Evolutionary conservation across 2,797 vertebrate species (phyloP).

Genomic region (Coreius guichenoti): DNA sequence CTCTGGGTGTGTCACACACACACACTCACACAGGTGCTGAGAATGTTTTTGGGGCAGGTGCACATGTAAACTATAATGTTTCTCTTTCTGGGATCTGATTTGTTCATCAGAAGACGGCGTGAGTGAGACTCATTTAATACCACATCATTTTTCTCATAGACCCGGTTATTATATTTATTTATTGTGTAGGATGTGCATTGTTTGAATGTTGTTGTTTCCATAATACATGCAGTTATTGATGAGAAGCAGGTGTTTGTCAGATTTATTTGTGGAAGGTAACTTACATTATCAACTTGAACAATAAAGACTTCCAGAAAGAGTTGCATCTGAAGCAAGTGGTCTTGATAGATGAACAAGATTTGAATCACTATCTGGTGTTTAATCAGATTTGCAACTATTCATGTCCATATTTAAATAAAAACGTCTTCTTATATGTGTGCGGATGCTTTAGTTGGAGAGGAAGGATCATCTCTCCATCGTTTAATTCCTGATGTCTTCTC

Average conservation of each 20-base stretch:
- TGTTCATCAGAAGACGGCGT: background rate
- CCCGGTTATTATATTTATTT: background rate
- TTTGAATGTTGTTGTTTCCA: background rate
- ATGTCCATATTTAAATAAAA: background rate
- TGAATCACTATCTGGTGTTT: background rate
- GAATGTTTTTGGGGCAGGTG: no score
- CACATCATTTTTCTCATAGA: background rate
- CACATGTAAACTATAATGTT: no score
- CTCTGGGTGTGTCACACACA: no score
- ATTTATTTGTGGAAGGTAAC: background rate
- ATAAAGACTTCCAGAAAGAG: background rate
- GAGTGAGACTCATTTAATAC: background rate
- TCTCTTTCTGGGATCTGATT: background rate
- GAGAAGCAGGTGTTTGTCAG: background rate
- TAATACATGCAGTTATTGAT: background rate
- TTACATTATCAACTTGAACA: background rate
- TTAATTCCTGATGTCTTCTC: background rate
- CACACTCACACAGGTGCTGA: no score
- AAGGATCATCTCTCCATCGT: background rate
- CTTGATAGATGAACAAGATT: background rate
- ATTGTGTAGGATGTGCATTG: background rate
- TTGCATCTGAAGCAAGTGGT: background rate
- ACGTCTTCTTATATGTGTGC: background rate
- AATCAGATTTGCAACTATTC: background rate
- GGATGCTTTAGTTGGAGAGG: background rate